Evolutionary conservation across 2,113 vertebrate genomes (phyloP), one percentile per base, ranked within the genome.

Genomic region (Archocentrus centrarchus): DNA sequence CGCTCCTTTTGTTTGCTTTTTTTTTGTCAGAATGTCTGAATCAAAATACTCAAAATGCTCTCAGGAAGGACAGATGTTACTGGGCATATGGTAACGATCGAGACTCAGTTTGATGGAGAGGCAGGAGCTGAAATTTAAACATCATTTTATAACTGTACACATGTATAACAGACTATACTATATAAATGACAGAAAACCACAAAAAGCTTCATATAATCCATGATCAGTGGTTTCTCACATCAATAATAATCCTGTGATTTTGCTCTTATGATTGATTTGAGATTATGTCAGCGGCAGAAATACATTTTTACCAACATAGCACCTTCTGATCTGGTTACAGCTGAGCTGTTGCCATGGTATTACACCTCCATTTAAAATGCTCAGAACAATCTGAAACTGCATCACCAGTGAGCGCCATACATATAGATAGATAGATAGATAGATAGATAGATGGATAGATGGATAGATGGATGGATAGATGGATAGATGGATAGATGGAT

Each of bases 321-420:
- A 55, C 30, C 82, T 76, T 75, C 44, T 76, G 75, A 53, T 58
- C 41, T 27, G 20, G 44, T 27, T 78, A 80, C 70, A 80, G 62
- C 53, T 80, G 63, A 81, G 76, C 82, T 77, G 89, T 89, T 89
- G 86, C 87, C 82, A 84, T 87, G 86, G 83, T 8, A 30, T 83
- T 77, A 50, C 35, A 76, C 59, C 59, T 55, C 10, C 30, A 80
- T 59, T 41, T 81, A 73, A 86, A 83, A 22, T 2, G 57, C 30
- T 55, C 60, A 30, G 41, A 58, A 50, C 37, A 50, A 66, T n/a
- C 22, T 13, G 27, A 79, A 57, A 68, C 39, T 37, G 5, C 61
- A 57, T 83, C 73, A 30, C 14, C 39, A 10, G 27, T 20, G 53
- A 80, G 44, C 17, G 58, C 63, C 17, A 44, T 2, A 64, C 18